These are phyloP conservation scores for Neria commutata DNA, from an alignment of 2,888 invertebrate genomes.

Conservation along the genomic window DNA sequence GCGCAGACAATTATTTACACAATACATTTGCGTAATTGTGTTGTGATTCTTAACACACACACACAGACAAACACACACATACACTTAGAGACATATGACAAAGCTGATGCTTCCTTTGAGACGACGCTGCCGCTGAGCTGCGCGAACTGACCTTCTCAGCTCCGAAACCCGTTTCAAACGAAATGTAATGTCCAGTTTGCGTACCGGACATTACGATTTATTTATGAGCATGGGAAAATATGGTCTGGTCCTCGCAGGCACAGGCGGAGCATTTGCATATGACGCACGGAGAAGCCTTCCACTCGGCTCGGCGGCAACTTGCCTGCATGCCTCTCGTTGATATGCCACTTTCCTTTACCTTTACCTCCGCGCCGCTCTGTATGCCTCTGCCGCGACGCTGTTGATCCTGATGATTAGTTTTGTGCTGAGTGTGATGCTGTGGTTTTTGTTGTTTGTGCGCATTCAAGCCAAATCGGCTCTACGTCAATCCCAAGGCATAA, in stretches of 20 bases:
- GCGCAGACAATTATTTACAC: constrained; percentile 48
- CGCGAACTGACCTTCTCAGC: neutral
- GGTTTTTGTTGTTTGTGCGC: too few species aligned
- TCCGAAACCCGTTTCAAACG: neutral
- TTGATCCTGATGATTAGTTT: neutral
- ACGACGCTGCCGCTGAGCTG: neutral
- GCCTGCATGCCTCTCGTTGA: too few species aligned
- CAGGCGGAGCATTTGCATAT: constrained; percentile 1
- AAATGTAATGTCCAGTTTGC: constrained; percentile 18
- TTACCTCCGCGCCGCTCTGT: too few species aligned
- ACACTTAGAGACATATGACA: too few species aligned
- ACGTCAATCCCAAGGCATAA: neutral
- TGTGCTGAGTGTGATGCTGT: constrained; percentile 17
- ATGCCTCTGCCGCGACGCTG: too few species aligned
- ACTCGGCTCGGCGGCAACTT: too few species aligned
- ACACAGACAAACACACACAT: too few species aligned
- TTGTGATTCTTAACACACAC: constrained; percentile 31
- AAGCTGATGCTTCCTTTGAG: too few species aligned
- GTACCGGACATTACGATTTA: constrained; percentile 9
- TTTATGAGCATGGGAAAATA: constrained; percentile 23
- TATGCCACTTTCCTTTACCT: too few species aligned
- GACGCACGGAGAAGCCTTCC: neutral
- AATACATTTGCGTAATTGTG: constrained; percentile 59
- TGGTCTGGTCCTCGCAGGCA: constrained; percentile 1
- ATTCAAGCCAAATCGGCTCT: too few species aligned